A percentile compares a stretch with the other conserved stretches of the same genome.
phyloP scores from a whole-genome alignment of 2,113 vertebrate genomes.

The Chroicocephalus ridibundus region DNA sequence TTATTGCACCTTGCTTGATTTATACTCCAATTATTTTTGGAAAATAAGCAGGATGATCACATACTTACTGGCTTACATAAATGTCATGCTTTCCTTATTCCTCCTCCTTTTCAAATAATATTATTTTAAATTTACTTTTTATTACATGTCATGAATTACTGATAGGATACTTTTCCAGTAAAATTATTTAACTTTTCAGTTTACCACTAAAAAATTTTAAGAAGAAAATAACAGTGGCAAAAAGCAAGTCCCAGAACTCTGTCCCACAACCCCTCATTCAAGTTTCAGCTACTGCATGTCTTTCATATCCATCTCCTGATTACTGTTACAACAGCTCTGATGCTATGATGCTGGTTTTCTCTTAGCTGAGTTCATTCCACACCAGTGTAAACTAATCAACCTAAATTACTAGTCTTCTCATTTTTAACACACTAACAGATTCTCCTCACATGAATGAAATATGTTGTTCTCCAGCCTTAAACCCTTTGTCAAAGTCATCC shows the following conservation, averaged over 20 bases:
- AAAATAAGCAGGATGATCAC: background rate
- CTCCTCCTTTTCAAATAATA: background rate
- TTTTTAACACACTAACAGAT: background rate
- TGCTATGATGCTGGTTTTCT: background rate
- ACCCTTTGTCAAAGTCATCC: background rate
- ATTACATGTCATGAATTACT: background rate
- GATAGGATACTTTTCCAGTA: background rate
- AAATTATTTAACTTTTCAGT: background rate
- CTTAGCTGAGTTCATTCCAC: background rate
- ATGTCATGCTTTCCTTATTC: background rate
- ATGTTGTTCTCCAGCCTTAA: background rate
- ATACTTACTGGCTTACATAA: background rate
- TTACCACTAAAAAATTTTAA: background rate
- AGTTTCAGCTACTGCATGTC: background rate
- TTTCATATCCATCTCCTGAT: background rate
- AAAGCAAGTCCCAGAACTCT: background rate
- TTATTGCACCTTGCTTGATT: background rate
- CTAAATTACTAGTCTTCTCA: background rate
- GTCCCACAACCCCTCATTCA: background rate
- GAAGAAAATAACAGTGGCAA: background rate
- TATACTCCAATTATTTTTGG: accelerated
- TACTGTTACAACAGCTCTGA: background rate
- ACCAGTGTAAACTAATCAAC: background rate
- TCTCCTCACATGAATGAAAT: background rate
- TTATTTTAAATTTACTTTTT: background rate